phyloP scores from a whole-genome alignment of 2,113 vertebrate species.

The Deroptyus accipitrinus region DNA sequence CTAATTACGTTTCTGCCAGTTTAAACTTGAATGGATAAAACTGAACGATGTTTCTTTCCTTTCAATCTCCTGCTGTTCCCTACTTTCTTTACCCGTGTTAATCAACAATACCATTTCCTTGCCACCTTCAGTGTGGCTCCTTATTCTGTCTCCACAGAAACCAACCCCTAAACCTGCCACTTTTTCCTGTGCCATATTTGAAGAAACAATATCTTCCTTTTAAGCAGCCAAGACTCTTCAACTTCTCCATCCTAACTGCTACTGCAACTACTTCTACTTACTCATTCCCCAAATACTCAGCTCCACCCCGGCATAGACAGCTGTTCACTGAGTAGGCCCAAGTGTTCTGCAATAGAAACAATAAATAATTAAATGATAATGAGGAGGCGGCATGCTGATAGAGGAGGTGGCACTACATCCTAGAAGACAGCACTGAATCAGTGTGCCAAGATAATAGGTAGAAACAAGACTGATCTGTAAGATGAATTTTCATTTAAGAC shows the following conservation, averaged over 20 bases:
- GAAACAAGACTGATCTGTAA: constrained; percentile 15
- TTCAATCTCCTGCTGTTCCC: background rate
- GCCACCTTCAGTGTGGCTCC: background rate
- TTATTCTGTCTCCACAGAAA: background rate
- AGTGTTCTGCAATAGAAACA: constrained; percentile 62
- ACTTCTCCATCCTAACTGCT: constrained; percentile 16
- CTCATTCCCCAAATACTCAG: constrained; percentile 50
- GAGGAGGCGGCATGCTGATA: constrained; percentile 57
- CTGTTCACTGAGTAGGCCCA: constrained; percentile 59
- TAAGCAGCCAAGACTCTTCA: background rate
- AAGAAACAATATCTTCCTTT: background rate
- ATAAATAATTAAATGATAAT: constrained; percentile 67
- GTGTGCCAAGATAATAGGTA: constrained; percentile 43
- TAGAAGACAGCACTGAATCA: constrained; percentile 42
- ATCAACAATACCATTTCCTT: background rate
- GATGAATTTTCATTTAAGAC: constrained; percentile 13
- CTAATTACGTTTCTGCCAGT: background rate
- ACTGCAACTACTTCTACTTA: constrained; percentile 34
- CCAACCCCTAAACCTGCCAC: background rate
- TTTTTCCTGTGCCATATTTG: background rate
- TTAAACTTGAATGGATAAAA: background rate
- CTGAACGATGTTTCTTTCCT: background rate
- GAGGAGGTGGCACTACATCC: constrained; percentile 62
- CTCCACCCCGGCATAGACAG: constrained; percentile 60
- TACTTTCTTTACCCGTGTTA: background rate